These are phyloP conservation scores for Gambusia holbrooki DNA, from an alignment of 2,113 vertebrate species.

Conservation along the genomic window DNA sequence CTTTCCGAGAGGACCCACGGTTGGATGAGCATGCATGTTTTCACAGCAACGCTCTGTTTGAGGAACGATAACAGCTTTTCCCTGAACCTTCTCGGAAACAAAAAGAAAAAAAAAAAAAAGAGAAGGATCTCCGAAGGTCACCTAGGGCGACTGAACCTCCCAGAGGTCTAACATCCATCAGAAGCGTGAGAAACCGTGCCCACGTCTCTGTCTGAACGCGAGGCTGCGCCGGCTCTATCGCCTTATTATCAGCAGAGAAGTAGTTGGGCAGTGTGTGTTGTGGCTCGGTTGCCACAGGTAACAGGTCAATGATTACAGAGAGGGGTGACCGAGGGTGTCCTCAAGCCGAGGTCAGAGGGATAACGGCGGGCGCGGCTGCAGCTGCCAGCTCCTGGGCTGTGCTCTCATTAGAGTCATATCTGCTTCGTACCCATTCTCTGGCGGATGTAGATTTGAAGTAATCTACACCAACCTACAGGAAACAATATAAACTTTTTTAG, in stretches of 20 bases:
- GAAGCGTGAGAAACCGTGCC: slow-evolving; percentile 1
- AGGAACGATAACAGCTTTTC: slow-evolving; percentile 2
- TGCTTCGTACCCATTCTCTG: not conserved
- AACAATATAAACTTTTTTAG: no score
- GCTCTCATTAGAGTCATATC: slow-evolving; percentile 41
- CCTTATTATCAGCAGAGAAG: slow-evolving; percentile 47
- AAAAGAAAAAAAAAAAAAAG: not conserved
- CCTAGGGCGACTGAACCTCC: not conserved
- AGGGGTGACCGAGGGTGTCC: slow-evolving; percentile 62
- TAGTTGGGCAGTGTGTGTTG: slow-evolving; percentile 60
- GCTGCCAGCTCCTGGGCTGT: slow-evolving; percentile 48
- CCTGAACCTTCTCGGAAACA: not conserved
- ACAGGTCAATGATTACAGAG: slow-evolving; percentile 79
- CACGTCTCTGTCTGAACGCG: not conserved
- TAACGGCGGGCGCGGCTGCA: slow-evolving; percentile 24
- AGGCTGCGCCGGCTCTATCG: not conserved
- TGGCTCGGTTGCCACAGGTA: slow-evolving; percentile 64
- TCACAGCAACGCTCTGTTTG: slow-evolving; percentile 20
- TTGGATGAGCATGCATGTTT: slow-evolving; percentile 42
- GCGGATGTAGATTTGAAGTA: no score
- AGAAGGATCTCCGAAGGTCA: not conserved
- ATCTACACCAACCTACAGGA: no score
- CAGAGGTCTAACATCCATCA: slow-evolving; percentile 8
- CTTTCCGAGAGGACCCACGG: slow-evolving; percentile 21
- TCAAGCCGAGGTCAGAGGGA: slow-evolving; percentile 66